Conservation (phyloP, 2,797 vertebrate genomes). For the Gallirallus australis region DNA sequence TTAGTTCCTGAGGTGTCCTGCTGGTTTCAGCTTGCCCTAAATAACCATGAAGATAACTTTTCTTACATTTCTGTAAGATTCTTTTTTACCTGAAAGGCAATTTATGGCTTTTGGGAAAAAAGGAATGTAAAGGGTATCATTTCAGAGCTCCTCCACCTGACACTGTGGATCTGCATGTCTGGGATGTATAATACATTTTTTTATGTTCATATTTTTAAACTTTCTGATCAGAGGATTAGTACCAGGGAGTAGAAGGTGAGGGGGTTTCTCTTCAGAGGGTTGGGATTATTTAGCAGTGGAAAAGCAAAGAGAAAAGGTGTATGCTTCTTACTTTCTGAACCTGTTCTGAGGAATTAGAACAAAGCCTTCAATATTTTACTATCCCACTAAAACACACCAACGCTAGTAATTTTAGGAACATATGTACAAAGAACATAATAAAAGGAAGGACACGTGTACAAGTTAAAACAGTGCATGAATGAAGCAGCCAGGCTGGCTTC, state of each 20-base stretch:
- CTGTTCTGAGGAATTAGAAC: neutral
- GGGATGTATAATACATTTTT: neutral
- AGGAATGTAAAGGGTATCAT: neutral
- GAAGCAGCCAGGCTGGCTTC: neutral
- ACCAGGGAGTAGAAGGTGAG: neutral
- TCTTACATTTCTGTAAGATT: neutral
- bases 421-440: neutral
- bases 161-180: neutral
- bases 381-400: neutral
- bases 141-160: neutral
- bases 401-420: neutral
- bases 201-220: neutral
- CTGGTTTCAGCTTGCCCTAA: neutral
- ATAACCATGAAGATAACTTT: neutral
- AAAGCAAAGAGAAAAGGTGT: neutral
- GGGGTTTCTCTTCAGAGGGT: neutral
- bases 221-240: neutral
- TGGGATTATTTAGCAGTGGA: neutral
- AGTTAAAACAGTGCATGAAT: neutral
- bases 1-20: neutral
- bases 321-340: neutral
- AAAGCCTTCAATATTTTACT: neutral
- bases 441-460: accelerated
- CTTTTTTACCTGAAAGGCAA: neutral
- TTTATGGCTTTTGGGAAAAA: neutral